These are phyloP conservation scores for Xanthorhoe spadicearia DNA, from an alignment of 2,888 invertebrate genomes.

Conservation along the genomic window DNA sequence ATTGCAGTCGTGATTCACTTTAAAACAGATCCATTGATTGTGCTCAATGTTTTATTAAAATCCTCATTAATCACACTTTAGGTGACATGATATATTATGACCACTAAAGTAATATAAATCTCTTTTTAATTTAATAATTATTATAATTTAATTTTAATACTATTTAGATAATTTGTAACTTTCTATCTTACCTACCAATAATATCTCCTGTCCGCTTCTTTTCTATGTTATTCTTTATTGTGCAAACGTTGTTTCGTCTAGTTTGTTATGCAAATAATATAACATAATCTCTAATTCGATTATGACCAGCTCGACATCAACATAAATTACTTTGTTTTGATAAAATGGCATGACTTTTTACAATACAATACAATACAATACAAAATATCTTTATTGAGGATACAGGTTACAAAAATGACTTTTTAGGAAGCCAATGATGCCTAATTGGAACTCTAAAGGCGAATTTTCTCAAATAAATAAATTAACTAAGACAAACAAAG, in stretches of 20 bases:
- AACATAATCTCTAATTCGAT: neutral
- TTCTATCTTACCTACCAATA: no score
- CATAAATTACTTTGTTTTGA: neutral
- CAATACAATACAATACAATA: no score
- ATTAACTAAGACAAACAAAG: conserved; percentile 40
- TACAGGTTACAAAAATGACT: no score
- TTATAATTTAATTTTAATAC: neutral
- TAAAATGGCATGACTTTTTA: neutral
- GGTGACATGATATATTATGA: conserved; percentile 16
- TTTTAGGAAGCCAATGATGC: conserved; percentile 3
- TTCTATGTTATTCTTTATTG: no score
- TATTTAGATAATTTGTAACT: no score
- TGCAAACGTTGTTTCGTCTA: no score
- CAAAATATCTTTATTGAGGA: no score
- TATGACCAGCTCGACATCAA: neutral
- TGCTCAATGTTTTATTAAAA: conserved; percentile 41
- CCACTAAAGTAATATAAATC: conserved; percentile 1
- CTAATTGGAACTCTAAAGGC: conserved; percentile 15
- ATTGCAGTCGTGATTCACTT: conserved; percentile 58
- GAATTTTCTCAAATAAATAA: conserved; percentile 22
- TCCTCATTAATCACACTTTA: conserved; percentile 41
- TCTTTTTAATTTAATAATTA: conserved; percentile 7
- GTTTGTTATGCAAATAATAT: no score
- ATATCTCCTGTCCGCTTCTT: no score
- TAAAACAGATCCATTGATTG: conserved; percentile 46